Percentiles rank a stretch among this genome's conserved stretches.
Conservation (phyloP, 2,888 invertebrate genomes). For the Pteria penguin region DNA sequence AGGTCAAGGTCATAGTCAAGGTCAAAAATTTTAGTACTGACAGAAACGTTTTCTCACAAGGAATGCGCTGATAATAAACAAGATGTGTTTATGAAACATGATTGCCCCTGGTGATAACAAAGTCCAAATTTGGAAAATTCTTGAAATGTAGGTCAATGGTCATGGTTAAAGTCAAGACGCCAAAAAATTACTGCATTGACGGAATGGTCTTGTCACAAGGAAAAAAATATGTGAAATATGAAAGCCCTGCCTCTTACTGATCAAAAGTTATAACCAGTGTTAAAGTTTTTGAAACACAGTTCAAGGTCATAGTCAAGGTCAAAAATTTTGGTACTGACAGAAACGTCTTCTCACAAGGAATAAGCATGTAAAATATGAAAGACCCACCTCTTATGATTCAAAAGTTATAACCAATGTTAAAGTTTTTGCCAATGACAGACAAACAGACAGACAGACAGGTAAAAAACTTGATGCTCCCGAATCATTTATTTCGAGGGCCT, state of each 20-base stretch:
- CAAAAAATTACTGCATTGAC: background rate
- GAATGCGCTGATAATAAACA: too few species aligned
- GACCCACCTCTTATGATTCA: background rate
- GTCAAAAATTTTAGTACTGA: too few species aligned
- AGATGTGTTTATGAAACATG: background rate
- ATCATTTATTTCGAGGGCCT: background rate
- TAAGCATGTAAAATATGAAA: background rate
- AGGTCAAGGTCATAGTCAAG: too few species aligned
- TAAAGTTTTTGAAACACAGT: background rate
- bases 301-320: background rate
- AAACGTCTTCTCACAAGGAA: background rate
- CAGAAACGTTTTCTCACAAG: too few species aligned
- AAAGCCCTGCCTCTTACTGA: background rate
- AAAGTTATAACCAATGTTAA: background rate
- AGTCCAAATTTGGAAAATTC: background rate
- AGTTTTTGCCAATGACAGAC: background rate
- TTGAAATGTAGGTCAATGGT: background rate
- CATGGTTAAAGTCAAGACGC: background rate
- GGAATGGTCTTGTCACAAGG: background rate
- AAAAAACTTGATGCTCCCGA: background rate
- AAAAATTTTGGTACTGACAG: background rate
- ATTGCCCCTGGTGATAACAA: background rate
- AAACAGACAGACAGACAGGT: background rate
- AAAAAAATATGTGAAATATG: background rate
- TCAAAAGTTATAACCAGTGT: background rate